Evolutionary conservation across 2,888 invertebrate genomes (phyloP).

Genomic region (Protophormia terraenovae): DNA sequence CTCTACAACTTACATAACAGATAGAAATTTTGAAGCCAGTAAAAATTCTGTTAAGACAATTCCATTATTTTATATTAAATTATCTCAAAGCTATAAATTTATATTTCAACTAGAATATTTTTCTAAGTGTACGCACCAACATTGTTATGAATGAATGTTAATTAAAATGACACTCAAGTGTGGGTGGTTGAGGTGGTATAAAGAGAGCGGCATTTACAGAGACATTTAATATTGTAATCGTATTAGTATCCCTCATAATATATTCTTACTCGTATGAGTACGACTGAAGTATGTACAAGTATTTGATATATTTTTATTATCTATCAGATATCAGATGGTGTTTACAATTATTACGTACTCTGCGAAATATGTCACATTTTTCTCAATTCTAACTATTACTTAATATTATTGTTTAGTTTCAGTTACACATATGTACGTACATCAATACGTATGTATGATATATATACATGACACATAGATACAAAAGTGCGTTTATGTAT

Average conservation of each 20-base stretch:
- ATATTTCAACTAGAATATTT: background rate
- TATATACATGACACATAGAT: background rate
- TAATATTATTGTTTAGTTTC: background rate
- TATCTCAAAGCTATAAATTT: no score
- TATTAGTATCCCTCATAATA: background rate
- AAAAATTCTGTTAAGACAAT: no score
- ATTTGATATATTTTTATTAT: slow-evolving; percentile 2
- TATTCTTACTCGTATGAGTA: background rate
- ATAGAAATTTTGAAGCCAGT: no score
- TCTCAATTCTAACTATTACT: slow-evolving; percentile 2
- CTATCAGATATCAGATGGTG: slow-evolving; percentile 10
- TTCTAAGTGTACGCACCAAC: background rate
- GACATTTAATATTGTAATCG: background rate
- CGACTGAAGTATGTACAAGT: background rate
- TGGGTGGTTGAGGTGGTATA: background rate
- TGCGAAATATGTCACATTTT: slow-evolving; percentile 44
- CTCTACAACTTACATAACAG: no score
- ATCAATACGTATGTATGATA: no score
- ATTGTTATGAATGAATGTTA: slow-evolving; percentile 20
- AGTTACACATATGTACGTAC: no score
- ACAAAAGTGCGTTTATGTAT: background rate
- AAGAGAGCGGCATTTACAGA: background rate
- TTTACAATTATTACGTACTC: slow-evolving; percentile 35
- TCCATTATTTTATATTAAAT: no score
- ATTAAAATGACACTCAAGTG: slow-evolving; percentile 28